phyloP scores from a whole-genome alignment of 1,140 invertebrate genomes.

The Monomorium pharaonis region DNA sequence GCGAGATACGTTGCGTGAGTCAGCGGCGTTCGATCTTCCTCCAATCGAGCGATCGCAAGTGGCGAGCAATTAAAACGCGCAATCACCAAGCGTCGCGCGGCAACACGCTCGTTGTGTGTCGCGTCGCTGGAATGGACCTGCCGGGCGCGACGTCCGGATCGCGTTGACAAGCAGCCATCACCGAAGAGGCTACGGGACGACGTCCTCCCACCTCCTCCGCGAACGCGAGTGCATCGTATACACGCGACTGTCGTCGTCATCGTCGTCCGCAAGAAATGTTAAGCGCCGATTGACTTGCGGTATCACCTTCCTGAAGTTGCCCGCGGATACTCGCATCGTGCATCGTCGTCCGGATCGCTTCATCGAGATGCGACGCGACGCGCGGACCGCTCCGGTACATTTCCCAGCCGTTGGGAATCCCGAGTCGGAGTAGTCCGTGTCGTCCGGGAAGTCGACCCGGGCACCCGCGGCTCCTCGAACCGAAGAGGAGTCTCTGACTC shows the following conservation, averaged over 20 bases:
- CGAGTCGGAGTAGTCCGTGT: neutral
- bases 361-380: neutral
- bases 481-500: neutral
- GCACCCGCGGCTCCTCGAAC: neutral
- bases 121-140: constrained; percentile 33
- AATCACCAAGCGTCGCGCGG: neutral
- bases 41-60: too few species aligned
- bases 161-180: constrained; percentile 17
- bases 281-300: neutral
- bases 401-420: neutral
- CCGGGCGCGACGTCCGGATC: neutral
- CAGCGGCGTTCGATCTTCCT: neutral
- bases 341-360: neutral
- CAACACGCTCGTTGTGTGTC: neutral
- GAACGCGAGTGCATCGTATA: neutral
- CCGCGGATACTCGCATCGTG: neutral
- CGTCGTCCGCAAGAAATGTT: too few species aligned
- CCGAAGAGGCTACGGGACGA: neutral
- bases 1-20: neutral
- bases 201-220: too few species aligned
- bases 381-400: neutral
- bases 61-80: neutral
- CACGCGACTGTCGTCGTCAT: neutral
- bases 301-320: neutral
- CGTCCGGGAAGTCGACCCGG: neutral